Base-by-base conservation (phyloP, 2,797 vertebrate genomes). In the Hemibagrus guttatus region DNA sequence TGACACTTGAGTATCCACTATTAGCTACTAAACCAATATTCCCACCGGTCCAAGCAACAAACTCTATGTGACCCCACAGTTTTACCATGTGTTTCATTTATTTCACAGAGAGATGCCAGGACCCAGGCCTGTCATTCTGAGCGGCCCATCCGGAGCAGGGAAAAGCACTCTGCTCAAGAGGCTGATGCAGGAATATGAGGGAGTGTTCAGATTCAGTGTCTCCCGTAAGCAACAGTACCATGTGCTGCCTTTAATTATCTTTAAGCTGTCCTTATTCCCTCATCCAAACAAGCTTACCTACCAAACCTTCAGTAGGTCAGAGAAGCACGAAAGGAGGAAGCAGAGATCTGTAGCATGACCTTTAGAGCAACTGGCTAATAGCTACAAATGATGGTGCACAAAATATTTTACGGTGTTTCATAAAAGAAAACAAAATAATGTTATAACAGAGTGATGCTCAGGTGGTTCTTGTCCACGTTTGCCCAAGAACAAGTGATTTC, bases 151-250 rank as follows among this genome's bases (percentile, higher is more conserved):
- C 0, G 98, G 98, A 4, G 98, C 98, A 0, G 98, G 98, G 69
- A 99, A 99, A 92, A 99, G 98, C 95, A 98, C 98, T 0, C 94
- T 99, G 88, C 92, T 99, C 89, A 99, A 98, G 94, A 97, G 90
- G 75, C 90, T 99, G 86, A 90, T 99, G 88, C 95, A 96, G 75
- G 98, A 99, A 14, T 96, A 97, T 0, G 94, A 96, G 84, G 96
- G 95, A 8, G 56, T 99, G 90, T 99, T 99, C 0, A 98, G 98
- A 89, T 99, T 99, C 95, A 98, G 98, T 0, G 97, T 99, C 84
- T 99, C 98, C 89, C 98, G 98, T 99, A 95, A 90, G 97, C 96
- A 75, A 90, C 21, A 5, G 0, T 35, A n/a, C n/a, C 71, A 14
- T 52, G 2, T 46, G 14, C 26, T 28, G 56, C 42, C 79, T 64